Base-by-base conservation (phyloP, 1,140 invertebrate species). In the Ylistrum balloti region DNA sequence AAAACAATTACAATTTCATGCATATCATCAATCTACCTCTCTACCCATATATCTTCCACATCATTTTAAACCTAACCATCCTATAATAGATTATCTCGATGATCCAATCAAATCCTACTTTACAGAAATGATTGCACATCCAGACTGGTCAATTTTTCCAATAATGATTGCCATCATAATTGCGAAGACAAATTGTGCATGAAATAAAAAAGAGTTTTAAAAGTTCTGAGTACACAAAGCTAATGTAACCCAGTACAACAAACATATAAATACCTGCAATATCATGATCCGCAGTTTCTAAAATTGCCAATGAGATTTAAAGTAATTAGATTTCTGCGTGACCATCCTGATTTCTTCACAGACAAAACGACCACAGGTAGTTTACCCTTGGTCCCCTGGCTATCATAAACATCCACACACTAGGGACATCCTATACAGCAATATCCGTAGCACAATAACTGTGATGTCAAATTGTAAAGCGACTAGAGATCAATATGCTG, bases 311-410 rank as follows among this genome's bases (percentile, higher is more conserved):
- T 74, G 22, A 74, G n/a, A 22, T 9, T n/a, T 74, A n/a, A 74
- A n/a, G n/a, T 74, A 5, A 28, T 74, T 74, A 74, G 56, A 74
- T 74, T 74, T 74, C n/a, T 74, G 56, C 56, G 56, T 74, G 56
- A 74, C n/a, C 22, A 74, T 74, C 56, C 56, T 74, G 56, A 74
- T 74, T 74, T 74, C 22, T 74, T 74, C 56, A 74, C 56, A 28
- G 56, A 28, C n/a, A n/a, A 74, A 74, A 74, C 56, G 56, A 74
- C 22, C 56, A 74, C 22, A 74, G 56, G 17, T 74, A 74, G 56
- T 74, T 74, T 28, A 45, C 41, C 22, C 9, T 74, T 74, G 5
- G 22, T 28, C 56, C 56, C 56, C 13, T 1, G 56, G 28, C 9
- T n/a, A 74, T 11, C 56, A n/a, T 74, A 3, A 74, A n/a, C 56